A percentile compares a stretch with the other conserved stretches of the same genome.
Conservation (phyloP, 2,888 invertebrate species). For the Melanostoma scalare region DNA sequence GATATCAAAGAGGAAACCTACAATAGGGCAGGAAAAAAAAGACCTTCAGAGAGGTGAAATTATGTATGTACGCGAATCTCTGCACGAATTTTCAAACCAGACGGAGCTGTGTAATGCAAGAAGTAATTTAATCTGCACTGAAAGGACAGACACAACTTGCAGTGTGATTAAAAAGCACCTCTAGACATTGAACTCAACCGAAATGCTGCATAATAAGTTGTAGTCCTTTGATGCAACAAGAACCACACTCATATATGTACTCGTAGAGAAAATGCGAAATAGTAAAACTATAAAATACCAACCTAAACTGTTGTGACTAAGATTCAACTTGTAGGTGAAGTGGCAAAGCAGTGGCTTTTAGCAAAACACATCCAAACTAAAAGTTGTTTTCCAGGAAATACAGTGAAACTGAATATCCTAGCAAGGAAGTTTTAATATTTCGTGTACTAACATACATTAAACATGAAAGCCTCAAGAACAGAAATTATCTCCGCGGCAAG, state of each 20-base stretch:
- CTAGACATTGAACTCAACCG: conserved; percentile 10
- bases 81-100: conserved; percentile 28
- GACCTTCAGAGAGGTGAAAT: conserved; percentile 18
- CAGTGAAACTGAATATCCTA: no score
- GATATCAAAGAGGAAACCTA: conserved; percentile 24
- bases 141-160: conserved; percentile 39
- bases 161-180: conserved; percentile 61
- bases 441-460: no score
- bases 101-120: conserved; percentile 48
- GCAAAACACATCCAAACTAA: no score
- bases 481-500: no score
- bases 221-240: conserved; percentile 20
- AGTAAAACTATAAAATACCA: no score
- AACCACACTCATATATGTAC: not conserved
- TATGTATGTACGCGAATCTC: conserved; percentile 1
- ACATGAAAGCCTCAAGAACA: no score
- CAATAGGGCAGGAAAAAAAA: conserved; percentile 7
- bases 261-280: no score
- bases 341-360: no score
- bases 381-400: no score
- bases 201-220: conserved; percentile 3
- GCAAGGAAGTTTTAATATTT: no score
- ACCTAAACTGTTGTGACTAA: no score
- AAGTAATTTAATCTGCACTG: conserved; percentile 58
- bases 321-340: no score